A percentile compares a stretch with the other conserved stretches of the same genome.
Conservation (phyloP, 2,113 vertebrate genomes). For the Apus apus region DNA sequence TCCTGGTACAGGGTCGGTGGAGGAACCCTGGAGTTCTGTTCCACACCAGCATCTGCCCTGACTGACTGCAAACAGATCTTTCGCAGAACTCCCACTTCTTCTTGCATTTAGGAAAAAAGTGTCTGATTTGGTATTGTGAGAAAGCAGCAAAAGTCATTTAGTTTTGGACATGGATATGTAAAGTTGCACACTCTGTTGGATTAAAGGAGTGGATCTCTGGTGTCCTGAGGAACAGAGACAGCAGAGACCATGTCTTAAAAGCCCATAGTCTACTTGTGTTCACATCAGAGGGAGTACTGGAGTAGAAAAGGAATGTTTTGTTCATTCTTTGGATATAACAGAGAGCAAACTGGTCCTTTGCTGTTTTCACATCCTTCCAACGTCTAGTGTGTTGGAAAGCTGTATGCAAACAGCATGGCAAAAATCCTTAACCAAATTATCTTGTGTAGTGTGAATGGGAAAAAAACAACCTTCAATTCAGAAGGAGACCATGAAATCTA, state of each 20-base stretch:
- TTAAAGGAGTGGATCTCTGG: neutral
- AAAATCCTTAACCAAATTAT: neutral
- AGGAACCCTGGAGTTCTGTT: neutral
- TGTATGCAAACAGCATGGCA: neutral
- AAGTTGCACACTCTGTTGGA: neutral
- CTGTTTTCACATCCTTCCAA: neutral
- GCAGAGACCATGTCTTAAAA: neutral
- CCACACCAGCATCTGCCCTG: fast-evolving
- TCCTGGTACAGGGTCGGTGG: fast-evolving
- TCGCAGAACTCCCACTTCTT: neutral
- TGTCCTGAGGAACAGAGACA: neutral
- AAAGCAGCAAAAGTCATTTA: neutral
- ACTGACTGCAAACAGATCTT: neutral
- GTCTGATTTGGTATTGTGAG: neutral
- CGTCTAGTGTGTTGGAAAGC: neutral
- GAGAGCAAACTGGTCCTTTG: neutral
- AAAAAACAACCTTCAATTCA: fast-evolving
- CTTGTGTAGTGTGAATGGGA: neutral
- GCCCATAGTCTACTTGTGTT: neutral
- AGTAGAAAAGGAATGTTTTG: neutral
- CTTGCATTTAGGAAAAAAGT: neutral
- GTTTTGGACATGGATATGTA: neutral
- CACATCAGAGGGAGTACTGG: neutral
- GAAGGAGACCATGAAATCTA: neutral
- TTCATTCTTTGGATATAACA: neutral